Base-by-base conservation (phyloP, 2,113 vertebrate species). In the Brachyhypopomus occidentalis region DNA sequence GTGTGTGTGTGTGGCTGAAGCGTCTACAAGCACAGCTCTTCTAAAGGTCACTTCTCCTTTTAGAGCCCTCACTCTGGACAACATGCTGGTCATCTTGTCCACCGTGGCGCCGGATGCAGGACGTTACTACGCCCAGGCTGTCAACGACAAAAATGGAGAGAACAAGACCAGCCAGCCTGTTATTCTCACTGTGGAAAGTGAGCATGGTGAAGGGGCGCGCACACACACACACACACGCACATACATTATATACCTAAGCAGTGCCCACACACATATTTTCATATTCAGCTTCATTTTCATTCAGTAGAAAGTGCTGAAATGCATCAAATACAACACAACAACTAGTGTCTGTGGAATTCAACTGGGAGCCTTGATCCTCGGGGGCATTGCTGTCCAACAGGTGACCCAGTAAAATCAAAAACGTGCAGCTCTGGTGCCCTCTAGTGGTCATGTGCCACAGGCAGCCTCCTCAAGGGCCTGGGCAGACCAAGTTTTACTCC, bases 151-250 rank as follows among this genome's bases (percentile, higher is more conserved):
- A 93, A 99, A 99, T 0, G 98, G 98, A 0, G 98, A 99, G 86
- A 99, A 99, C 94, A 99, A 99, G 92, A 99, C 97, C 48, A 98
- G 98, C 88, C 96, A 97, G 89, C 96, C 97, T 67, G 92, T 99
- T 91, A 93, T 91, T 0, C 94, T 99, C 59, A 92, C 91, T 0
- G 97, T 99, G 88, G 96, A 96, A 85, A 97, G 97, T 99, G 92
- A 96, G 97, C 93, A 67, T 11, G 12, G 17, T 56, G 16, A 73
- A 80, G 36, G 6, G 9, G 59, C 12, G 22, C 34, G 0, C 36
- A 19, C 36, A 17, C 0, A 58, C 25, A 17, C 58, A 55, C 48
- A 45, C 22, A 36, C 52, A 55, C 25, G 59, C 20, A 56, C 22
- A 52, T 11, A 52, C 45, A 52, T 52, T 52, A 52, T 52, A 52